Evolutionary conservation across 1,140 invertebrate species (phyloP).

Genomic region (Meloidogyne floridensis): DNA sequence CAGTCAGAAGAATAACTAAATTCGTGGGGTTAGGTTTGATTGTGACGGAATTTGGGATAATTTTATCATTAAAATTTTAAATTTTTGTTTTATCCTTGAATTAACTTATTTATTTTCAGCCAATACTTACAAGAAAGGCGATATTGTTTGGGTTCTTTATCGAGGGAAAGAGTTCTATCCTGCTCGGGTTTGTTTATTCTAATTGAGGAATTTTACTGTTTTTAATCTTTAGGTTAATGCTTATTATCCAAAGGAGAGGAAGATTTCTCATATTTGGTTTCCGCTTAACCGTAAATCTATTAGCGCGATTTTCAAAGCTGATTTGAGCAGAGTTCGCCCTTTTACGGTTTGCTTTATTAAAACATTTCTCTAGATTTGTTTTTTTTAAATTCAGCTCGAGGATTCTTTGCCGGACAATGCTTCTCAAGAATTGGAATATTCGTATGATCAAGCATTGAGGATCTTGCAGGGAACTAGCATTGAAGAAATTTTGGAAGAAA

Average conservation of each 20-base stretch:
- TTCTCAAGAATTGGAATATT: constrained; percentile 19
- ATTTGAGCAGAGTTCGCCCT: constrained; percentile 16
- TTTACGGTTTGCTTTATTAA: constrained; percentile 28
- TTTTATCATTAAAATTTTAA: too few species aligned
- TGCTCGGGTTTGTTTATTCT: constrained; percentile 28
- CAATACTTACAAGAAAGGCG: constrained; percentile 35
- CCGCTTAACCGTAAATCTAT: constrained; percentile 17
- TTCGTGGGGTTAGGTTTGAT: too few species aligned
- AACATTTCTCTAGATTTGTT: background rate
- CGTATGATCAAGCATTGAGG: constrained; percentile 21
- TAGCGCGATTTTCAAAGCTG: constrained; percentile 24
- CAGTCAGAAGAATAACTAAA: too few species aligned
- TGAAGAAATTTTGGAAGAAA: constrained; percentile 25
- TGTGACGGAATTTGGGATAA: too few species aligned
- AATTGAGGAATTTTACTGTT: background rate
- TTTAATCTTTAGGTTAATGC: constrained; percentile 30
- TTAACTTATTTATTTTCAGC: constrained; percentile 27
- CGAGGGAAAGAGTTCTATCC: constrained; percentile 34
- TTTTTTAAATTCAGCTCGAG: background rate
- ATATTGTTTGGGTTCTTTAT: constrained; percentile 44
- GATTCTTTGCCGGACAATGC: constrained; percentile 22
- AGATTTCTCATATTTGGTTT: constrained; percentile 36
- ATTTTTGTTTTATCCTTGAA: background rate
- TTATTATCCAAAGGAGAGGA: constrained; percentile 34
- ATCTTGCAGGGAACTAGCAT: constrained; percentile 15